phyloP scores from a whole-genome alignment of 2,113 vertebrate genomes.

The Uria lomvia region DNA sequence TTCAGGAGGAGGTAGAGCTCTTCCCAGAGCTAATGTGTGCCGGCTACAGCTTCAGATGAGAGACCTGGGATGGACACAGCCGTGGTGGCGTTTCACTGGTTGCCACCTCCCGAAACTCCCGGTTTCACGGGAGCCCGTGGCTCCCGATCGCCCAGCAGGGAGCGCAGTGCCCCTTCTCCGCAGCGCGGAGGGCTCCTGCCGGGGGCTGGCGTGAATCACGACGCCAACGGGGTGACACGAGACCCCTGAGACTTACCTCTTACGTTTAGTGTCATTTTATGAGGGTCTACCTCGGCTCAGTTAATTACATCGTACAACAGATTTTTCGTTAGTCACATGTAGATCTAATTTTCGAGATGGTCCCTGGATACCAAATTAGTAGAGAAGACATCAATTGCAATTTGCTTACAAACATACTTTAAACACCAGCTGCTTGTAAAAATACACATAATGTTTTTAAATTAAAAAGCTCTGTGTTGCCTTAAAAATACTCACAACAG shows the following conservation, averaged over 20 bases:
- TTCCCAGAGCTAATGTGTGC: accelerated
- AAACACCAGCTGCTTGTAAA: constrained; percentile 39
- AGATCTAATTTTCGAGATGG: constrained; percentile 28
- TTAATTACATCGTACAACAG: neutral
- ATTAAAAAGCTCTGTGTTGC: constrained; percentile 8
- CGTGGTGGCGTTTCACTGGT: accelerated
- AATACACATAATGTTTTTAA: neutral
- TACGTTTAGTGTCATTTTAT: neutral
- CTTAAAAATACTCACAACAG: neutral
- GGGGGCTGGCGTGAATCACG: neutral
- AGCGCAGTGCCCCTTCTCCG: neutral
- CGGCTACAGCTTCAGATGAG: no score
- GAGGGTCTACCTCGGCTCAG: neutral
- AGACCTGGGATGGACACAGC: accelerated
- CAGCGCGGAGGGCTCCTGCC: neutral
- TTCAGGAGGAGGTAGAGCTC: neutral
- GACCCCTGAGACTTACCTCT: neutral
- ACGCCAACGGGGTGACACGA: neutral
- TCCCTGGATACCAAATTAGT: constrained; percentile 12
- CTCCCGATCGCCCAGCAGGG: constrained; percentile 30
- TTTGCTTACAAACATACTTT: constrained; percentile 48
- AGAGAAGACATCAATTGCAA: constrained; percentile 10
- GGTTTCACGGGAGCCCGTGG: neutral
- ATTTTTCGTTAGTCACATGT: constrained; percentile 39
- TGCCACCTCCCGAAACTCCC: accelerated